Conservation (phyloP, 2,797 vertebrate species). For the Lithobates pipiens region DNA sequence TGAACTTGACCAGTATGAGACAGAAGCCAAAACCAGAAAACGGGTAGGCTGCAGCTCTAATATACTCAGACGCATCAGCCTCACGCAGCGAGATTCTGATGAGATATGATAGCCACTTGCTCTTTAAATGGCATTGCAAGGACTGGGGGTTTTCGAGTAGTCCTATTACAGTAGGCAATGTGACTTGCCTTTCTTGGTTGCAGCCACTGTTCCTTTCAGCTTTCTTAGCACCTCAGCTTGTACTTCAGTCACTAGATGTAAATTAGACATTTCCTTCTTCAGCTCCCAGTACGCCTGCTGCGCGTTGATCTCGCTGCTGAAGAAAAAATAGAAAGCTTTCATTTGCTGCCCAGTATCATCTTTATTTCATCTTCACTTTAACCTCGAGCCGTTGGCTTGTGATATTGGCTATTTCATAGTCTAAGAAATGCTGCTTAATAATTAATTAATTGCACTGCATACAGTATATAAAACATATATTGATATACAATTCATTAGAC, state of each 20-base stretch:
- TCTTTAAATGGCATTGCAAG: slow-evolving; percentile 65
- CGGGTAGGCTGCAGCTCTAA: slow-evolving; percentile 69
- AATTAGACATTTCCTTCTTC: slow-evolving; percentile 81
- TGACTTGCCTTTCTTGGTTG: slow-evolving; percentile 80
- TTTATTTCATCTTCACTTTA: slow-evolving; percentile 16
- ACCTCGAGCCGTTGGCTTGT: neutral
- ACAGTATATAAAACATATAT: too few relatives aligned
- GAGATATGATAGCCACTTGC: slow-evolving; percentile 68
- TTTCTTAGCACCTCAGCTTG: slow-evolving; percentile 78
- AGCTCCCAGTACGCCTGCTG: slow-evolving; percentile 79
- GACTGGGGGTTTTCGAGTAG: slow-evolving; percentile 58
- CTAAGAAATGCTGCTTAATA: neutral
- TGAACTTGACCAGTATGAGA: slow-evolving; percentile 80
- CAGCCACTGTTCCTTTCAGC: slow-evolving; percentile 70
- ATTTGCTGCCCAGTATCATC: slow-evolving; percentile 44
- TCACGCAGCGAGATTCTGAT: slow-evolving; percentile 71
- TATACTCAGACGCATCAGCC: slow-evolving; percentile 67
- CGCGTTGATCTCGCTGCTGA: slow-evolving; percentile 64
- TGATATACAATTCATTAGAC: too few relatives aligned
- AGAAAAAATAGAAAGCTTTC: slow-evolving; percentile 36
- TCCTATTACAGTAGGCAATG: slow-evolving; percentile 64
- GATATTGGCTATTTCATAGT: neutral
- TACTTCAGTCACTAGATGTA: slow-evolving; percentile 76
- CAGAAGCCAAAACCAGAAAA: slow-evolving; percentile 74
- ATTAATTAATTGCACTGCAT: neutral